A percentile compares a stretch with the other conserved stretches of the same genome.
Evolutionary conservation across 2,113 vertebrate genomes (phyloP).

Genomic region (Calidris pygmaea): DNA sequence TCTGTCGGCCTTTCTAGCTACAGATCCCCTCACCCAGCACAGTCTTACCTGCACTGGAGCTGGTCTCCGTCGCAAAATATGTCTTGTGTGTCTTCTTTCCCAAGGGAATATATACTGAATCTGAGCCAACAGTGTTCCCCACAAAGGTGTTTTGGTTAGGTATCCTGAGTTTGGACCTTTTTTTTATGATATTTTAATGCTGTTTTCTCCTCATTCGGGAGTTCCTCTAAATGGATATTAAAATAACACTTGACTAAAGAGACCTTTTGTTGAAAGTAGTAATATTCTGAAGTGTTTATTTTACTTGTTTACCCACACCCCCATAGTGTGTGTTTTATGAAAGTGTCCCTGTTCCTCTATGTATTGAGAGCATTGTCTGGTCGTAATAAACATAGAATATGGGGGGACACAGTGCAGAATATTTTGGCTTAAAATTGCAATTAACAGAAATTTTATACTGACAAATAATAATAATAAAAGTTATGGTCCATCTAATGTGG

Average conservation of each 20-base stretch:
- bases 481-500: background rate
- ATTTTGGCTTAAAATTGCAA: background rate
- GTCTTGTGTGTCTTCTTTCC: background rate
- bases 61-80: no score
- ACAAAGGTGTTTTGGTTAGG: background rate
- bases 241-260: background rate
- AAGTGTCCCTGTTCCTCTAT: accelerated
- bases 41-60: no score
- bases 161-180: background rate
- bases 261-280: background rate
- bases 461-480: background rate
- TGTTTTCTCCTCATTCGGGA: background rate
- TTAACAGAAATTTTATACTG: background rate
- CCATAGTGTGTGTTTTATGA: background rate
- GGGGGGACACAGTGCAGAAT: accelerated
- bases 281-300: background rate
- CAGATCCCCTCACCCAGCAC: no score
- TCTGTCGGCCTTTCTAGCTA: no score
- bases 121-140: background rate
- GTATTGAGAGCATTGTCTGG: accelerated
- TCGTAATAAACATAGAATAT: background rate
- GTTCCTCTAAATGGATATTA: background rate
- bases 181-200: background rate
- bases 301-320: background rate
- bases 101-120: accelerated